These are phyloP conservation scores for Drosophila tani DNA, from an alignment of 1,140 invertebrate species.

Conservation along the genomic window DNA sequence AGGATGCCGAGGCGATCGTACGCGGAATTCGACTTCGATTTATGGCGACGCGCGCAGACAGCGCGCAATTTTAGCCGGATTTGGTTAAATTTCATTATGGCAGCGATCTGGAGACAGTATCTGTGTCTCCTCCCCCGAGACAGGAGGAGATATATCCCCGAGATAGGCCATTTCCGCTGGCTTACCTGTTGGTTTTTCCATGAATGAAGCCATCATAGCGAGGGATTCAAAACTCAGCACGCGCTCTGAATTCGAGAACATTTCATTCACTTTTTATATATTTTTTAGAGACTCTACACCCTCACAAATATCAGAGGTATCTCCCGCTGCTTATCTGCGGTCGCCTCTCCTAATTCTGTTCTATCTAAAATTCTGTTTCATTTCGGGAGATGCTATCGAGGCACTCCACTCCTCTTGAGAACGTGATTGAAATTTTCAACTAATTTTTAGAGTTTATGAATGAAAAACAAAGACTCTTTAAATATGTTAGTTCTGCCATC, in stretches of 20 bases:
- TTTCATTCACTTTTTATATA: constrained; percentile 63
- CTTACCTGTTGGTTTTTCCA: constrained; percentile 60
- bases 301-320: constrained; percentile 45
- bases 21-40: constrained; percentile 42
- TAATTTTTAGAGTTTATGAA: constrained; percentile 60
- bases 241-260: constrained; percentile 57
- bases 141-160: not conserved
- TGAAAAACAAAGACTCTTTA: constrained; percentile 51
- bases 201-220: constrained; percentile 62
- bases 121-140: constrained; percentile 12
- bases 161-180: constrained; percentile 62
- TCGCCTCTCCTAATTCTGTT: constrained; percentile 47
- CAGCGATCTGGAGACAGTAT: constrained; percentile 19
- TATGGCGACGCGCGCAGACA: constrained; percentile 38
- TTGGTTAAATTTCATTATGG: constrained; percentile 58
- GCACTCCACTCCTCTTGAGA: constrained; percentile 45
- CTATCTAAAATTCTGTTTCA: constrained; percentile 71
- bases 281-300: constrained; percentile 42
- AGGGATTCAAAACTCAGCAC: constrained; percentile 41
- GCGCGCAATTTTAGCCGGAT: constrained; percentile 44
- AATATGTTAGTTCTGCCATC: constrained; percentile 23
- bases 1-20: constrained; percentile 41
- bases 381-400: constrained; percentile 66
- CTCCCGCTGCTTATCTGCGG: constrained; percentile 12
- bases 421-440: constrained; percentile 71